These are phyloP conservation scores for Sminthurides bifidus DNA, from an alignment of 1,140 invertebrate species.

Conservation along the genomic window DNA sequence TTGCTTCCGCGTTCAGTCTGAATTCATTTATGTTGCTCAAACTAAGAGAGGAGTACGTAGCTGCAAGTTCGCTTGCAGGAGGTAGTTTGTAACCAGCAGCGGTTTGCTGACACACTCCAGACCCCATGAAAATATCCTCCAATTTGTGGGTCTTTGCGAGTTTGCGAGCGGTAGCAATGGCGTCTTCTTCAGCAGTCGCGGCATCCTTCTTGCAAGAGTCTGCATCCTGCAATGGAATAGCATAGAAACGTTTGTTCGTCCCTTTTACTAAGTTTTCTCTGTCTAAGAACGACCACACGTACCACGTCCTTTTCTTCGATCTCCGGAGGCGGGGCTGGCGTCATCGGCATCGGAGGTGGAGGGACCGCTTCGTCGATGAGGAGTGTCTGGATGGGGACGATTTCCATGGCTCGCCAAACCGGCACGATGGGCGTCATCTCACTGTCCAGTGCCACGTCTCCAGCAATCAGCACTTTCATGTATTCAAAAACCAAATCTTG, in stretches of 20 bases:
- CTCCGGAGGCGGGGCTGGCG: conserved; percentile 25
- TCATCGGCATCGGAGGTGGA: conserved; percentile 26
- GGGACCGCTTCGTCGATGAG: conserved; percentile 26
- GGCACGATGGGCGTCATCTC: conserved; percentile 14
- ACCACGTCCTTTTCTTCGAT: conserved; percentile 3
- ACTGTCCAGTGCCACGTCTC: conserved; percentile 5
- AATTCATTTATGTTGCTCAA: conserved; percentile 23
- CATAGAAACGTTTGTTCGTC: not conserved
- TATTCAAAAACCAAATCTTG: conserved; percentile 1
- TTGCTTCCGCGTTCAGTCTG: conserved; percentile 7
- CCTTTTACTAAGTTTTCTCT: not conserved
- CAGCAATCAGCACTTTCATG: conserved; percentile 1
- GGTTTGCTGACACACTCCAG: conserved; percentile 20
- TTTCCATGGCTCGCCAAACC: conserved; percentile 22
- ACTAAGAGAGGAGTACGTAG: conserved; percentile 16
- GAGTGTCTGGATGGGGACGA: conserved; percentile 23
- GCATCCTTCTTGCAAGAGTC: not conserved
- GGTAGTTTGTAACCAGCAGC: conserved; percentile 3
- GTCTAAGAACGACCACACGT: not conserved
- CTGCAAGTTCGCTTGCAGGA: not conserved
- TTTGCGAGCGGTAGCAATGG: not conserved
- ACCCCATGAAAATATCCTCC: conserved; percentile 17
- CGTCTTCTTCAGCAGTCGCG: conserved; percentile 10
- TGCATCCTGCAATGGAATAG: not conserved
- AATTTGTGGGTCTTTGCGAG: conserved; percentile 20